A percentile compares a stretch with the other conserved stretches of the same genome.
Conservation (phyloP, 2,113 vertebrate species). For the Aegithalos caudatus region DNA sequence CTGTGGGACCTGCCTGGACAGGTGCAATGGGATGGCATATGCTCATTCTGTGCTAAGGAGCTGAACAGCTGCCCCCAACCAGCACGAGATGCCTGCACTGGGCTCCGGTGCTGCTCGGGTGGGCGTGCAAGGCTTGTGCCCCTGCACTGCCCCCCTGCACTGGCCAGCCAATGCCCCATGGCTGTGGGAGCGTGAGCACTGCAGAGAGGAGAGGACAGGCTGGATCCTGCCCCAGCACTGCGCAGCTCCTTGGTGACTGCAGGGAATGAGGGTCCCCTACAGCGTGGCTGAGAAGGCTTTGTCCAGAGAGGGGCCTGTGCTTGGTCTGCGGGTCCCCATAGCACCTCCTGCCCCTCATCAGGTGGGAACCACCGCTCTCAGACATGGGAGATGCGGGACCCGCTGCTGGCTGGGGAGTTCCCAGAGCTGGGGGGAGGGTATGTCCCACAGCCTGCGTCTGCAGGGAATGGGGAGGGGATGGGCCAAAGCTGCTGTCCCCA, state of each 20-base stretch:
- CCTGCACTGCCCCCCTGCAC: background rate
- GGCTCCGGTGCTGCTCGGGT: fast-evolving
- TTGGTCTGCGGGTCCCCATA: fast-evolving
- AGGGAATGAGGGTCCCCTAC: background rate
- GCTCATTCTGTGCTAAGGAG: background rate
- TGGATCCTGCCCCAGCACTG: background rate
- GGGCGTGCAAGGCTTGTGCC: background rate
- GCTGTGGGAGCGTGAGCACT: background rate
- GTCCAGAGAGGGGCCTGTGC: background rate
- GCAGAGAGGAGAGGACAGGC: background rate
- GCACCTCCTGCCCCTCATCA: no score
- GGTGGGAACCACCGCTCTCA: background rate
- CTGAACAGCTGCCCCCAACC: background rate
- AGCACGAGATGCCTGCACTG: fast-evolving
- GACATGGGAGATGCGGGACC: background rate
- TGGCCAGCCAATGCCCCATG: background rate
- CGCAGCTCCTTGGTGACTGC: background rate
- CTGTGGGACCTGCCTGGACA: background rate
- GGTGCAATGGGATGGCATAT: background rate
- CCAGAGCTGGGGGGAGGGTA: no score
- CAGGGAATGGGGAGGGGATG: background rate
- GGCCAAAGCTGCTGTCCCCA: background rate
- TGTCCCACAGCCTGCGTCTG: background rate
- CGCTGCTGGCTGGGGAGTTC: background rate
- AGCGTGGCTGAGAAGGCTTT: background rate